phyloP scores from a whole-genome alignment of 1,140 invertebrate genomes.

The Mycetomoellerius zeteki region DNA sequence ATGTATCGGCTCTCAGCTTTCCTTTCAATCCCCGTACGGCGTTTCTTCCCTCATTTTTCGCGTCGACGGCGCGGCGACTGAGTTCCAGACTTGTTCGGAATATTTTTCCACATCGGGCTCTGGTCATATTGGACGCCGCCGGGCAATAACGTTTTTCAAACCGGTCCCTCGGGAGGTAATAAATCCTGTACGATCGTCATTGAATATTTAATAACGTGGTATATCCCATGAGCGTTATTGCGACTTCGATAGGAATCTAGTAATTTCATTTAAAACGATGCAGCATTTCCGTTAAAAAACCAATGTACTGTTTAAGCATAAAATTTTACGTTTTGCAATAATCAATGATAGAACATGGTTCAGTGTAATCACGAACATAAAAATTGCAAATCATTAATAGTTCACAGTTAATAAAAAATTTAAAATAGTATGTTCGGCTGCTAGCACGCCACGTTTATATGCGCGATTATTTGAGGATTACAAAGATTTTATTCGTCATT shows the following conservation, averaged over 20 bases:
- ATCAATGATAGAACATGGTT: background rate
- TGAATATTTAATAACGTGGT: conserved; percentile 55
- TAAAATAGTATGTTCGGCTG: background rate
- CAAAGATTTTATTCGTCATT: background rate
- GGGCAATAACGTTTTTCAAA: conserved; percentile 52
- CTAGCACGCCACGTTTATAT: too few species aligned
- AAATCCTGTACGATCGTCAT: conserved; percentile 40
- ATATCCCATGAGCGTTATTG: conserved; percentile 42
- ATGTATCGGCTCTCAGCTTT: conserved; percentile 30
- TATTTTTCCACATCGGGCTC: conserved; percentile 43
- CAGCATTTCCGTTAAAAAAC: conserved; percentile 5
- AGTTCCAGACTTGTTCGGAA: conserved; percentile 76
- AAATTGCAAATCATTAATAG: background rate
- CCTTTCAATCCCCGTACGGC: background rate
- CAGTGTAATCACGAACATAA: background rate
- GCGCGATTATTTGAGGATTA: background rate
- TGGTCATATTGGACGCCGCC: conserved; percentile 37
- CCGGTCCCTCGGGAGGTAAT: conserved; percentile 27
- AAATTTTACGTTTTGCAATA: background rate
- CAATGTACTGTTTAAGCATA: background rate
- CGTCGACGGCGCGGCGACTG: background rate
- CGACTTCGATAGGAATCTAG: conserved; percentile 13
- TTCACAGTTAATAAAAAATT: background rate
- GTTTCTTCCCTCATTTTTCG: conserved; percentile 46
- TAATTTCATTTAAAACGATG: conserved; percentile 27